phyloP scores from a whole-genome alignment of 1,140 invertebrate species.

The Sycophaga agraensis region DNA sequence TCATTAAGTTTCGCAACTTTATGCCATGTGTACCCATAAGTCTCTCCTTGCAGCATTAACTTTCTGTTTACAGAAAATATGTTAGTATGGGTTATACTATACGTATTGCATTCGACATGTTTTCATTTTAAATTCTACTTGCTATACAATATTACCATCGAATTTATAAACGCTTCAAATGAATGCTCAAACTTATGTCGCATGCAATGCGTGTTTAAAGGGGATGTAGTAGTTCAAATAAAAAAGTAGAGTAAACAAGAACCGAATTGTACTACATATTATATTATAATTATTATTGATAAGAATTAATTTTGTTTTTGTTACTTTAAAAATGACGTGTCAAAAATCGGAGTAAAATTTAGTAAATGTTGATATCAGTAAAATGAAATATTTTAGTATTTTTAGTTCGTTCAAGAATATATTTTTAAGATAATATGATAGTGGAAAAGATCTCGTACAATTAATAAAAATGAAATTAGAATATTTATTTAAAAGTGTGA shows the following conservation, averaged over 20 bases:
- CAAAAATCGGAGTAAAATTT: too few relatives aligned
- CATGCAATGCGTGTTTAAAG: slow-evolving; percentile 16
- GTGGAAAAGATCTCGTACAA: too few relatives aligned
- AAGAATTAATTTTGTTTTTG: too few relatives aligned
- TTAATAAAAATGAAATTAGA: too few relatives aligned
- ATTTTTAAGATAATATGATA: too few relatives aligned
- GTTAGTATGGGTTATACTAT: slow-evolving; percentile 5
- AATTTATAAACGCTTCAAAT: neutral
- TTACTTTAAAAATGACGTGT: too few relatives aligned
- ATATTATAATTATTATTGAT: too few relatives aligned
- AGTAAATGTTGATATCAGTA: too few relatives aligned
- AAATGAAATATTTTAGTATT: too few relatives aligned
- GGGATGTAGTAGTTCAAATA: too few relatives aligned
- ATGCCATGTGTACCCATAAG: slow-evolving; percentile 21
- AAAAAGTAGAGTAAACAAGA: slow-evolving; percentile 5
- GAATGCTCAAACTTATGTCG: neutral
- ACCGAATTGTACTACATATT: neutral
- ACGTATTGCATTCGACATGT: slow-evolving; percentile 21
- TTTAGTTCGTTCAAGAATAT: too few relatives aligned
- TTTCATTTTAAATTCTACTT: neutral
- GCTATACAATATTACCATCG: neutral
- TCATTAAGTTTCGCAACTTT: slow-evolving; percentile 29
- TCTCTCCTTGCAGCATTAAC: slow-evolving; percentile 14
- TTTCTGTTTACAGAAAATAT: slow-evolving; percentile 19
- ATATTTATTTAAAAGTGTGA: too few relatives aligned